Evolutionary conservation across 1,140 invertebrate species (phyloP).

Genomic region (Zaprionus africanus): DNA sequence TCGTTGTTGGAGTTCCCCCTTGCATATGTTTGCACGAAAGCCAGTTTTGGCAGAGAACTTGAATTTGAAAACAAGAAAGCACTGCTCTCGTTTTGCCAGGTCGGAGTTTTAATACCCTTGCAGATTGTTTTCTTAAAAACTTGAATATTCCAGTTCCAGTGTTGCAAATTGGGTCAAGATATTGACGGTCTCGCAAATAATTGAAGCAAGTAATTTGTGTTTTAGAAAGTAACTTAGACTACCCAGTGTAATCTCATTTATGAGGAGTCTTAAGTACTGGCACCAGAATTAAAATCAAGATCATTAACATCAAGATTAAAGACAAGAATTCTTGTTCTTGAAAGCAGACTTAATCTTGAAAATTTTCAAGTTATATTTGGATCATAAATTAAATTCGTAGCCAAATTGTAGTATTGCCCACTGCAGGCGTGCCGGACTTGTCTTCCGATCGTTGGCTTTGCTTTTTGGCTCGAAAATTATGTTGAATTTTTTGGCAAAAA

Average conservation of each 20-base stretch:
- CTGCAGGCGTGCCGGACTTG: neutral
- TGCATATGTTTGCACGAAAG: neutral
- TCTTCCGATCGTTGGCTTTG: constrained; percentile 5
- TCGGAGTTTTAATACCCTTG: neutral
- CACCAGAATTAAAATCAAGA: neutral
- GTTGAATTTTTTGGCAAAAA: neutral
- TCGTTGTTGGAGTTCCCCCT: neutral
- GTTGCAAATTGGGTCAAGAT: too few species aligned
- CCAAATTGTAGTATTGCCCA: neutral
- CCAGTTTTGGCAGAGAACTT: constrained; percentile 11
- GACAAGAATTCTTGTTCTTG: neutral
- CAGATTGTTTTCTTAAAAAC: neutral
- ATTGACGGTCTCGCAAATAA: too few species aligned
- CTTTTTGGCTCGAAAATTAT: neutral
- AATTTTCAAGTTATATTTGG: neutral
- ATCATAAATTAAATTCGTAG: neutral
- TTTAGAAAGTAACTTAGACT: neutral
- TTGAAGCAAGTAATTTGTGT: too few species aligned
- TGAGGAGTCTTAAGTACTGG: neutral
- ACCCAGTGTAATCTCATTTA: neutral
- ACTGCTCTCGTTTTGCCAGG: neutral
- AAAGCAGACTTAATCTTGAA: neutral
- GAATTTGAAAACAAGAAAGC: constrained; percentile 10
- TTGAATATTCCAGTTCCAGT: neutral
- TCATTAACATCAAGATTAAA: neutral